Conservation (phyloP, 2,113 vertebrate genomes). For the Anser brachyrhynchus region DNA sequence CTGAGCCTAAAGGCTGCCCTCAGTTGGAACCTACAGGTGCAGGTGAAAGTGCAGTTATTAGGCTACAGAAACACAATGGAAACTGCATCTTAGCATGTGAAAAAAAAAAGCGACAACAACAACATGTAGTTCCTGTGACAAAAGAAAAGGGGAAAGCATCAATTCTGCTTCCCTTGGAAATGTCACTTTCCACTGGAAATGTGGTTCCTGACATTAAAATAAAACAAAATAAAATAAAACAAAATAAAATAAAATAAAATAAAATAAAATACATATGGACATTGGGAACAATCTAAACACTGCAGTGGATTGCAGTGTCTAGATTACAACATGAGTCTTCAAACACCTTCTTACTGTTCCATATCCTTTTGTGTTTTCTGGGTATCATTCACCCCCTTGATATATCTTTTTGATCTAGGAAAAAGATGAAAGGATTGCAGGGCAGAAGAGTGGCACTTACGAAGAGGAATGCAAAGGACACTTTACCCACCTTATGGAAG, state of each 20-base stretch:
- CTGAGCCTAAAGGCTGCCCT: background rate
- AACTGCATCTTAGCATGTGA: background rate
- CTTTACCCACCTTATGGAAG: background rate
- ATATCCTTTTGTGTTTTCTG: background rate
- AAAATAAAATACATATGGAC: background rate
- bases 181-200: background rate
- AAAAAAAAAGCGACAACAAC: background rate
- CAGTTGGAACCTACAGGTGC: background rate
- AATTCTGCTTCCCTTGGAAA: background rate
- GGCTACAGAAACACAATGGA: rapidly evolving
- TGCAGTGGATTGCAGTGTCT: background rate
- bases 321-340: background rate
- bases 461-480: background rate
- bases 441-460: background rate
- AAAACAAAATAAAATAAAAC: too few species aligned
- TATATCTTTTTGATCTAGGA: background rate
- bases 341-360: background rate
- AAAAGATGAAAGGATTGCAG: background rate
- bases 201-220: background rate
- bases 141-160: background rate
- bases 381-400: background rate
- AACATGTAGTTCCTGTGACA: background rate
- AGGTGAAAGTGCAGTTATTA: background rate
- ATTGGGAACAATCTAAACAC: background rate
- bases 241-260: too few species aligned